A percentile compares a stretch with the other conserved stretches of the same genome.
Evolutionary conservation across 2,888 invertebrate species (phyloP).

Genomic region (Steinernema scapterisci): DNA sequence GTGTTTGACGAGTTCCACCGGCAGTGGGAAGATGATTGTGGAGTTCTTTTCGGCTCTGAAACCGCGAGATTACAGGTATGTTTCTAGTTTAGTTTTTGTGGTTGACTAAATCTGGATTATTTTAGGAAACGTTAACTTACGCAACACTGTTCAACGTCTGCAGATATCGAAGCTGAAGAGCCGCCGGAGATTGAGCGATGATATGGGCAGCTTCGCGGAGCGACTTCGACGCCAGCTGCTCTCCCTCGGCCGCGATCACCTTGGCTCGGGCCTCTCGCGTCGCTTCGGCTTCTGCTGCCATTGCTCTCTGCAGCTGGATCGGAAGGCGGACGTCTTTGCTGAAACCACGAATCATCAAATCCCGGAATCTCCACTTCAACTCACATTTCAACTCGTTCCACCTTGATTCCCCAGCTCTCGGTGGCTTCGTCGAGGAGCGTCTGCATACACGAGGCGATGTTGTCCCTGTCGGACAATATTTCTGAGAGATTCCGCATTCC

Average conservation of each 20-base stretch:
- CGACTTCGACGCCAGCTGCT: constrained; percentile 77
- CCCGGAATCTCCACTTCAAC: constrained; percentile 62
- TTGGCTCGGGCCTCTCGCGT: constrained; percentile 59
- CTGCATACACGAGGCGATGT: constrained; percentile 89
- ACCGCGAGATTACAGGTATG: no score
- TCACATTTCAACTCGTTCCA: constrained; percentile 93
- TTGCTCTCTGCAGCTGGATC: constrained; percentile 53
- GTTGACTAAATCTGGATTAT: no score
- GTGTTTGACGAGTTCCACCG: constrained; percentile 78
- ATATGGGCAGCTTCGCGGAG: constrained; percentile 84
- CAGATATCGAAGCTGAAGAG: constrained; percentile 75
- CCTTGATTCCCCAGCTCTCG: constrained; percentile 70
- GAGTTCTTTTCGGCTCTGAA: constrained; percentile 97
- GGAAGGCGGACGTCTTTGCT: constrained; percentile 60
- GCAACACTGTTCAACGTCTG: constrained; percentile 79
- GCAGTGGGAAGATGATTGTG: constrained; percentile 92
- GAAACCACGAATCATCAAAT: constrained; percentile 33
- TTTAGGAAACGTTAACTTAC: constrained; percentile 68
- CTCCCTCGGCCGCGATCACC: constrained; percentile 71
- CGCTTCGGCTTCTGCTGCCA: constrained; percentile 61
- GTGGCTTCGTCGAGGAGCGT: constrained; percentile 69
- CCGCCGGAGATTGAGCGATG: constrained; percentile 81
- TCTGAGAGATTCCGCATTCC: constrained; percentile 93
- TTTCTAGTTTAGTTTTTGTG: no score
- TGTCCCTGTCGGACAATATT: constrained; percentile 92